Evolutionary conservation across 2,113 vertebrate genomes (phyloP).

Genomic region (Vanacampus margaritifer): DNA sequence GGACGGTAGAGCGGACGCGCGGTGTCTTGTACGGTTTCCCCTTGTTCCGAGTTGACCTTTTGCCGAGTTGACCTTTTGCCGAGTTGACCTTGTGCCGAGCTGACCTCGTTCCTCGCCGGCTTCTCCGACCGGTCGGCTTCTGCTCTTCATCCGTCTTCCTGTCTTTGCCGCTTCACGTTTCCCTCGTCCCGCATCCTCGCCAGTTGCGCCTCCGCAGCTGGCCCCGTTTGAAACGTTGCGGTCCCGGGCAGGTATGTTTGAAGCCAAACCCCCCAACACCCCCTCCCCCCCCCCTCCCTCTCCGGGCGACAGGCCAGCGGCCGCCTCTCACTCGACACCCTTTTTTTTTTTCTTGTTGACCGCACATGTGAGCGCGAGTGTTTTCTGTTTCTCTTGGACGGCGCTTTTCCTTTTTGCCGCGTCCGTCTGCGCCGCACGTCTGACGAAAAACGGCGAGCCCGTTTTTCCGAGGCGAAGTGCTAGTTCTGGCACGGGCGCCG

Average conservation of each 20-base stretch:
- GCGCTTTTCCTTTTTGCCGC: constrained; percentile 56
- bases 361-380: constrained; percentile 58
- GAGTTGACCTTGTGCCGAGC: no score
- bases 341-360: constrained; percentile 54
- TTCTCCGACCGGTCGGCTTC: constrained; percentile 50
- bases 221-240: constrained; percentile 19
- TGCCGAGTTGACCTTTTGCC: no score
- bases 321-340: constrained; percentile 56
- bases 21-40: no score
- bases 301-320: constrained; percentile 52
- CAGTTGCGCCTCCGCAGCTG: constrained; percentile 24
- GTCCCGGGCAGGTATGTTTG: constrained; percentile 18
- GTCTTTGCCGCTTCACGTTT: constrained; percentile 34
- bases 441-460: constrained; percentile 60
- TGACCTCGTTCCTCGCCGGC: constrained; percentile 70
- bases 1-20: no score
- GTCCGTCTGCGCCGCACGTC: constrained; percentile 56
- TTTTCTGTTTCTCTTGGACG: constrained; percentile 70
- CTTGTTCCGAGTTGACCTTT: no score
- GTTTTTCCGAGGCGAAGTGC: constrained; percentile 65
- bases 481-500: constrained; percentile 58
- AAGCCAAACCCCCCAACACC: not conserved
- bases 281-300: constrained; percentile 13
- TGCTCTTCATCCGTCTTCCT: constrained; percentile 30
- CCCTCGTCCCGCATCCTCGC: constrained; percentile 14